A percentile compares a stretch with the other conserved stretches of the same genome.
Conservation (phyloP, 2,797 vertebrate species). For the Ceryle rudis region DNA sequence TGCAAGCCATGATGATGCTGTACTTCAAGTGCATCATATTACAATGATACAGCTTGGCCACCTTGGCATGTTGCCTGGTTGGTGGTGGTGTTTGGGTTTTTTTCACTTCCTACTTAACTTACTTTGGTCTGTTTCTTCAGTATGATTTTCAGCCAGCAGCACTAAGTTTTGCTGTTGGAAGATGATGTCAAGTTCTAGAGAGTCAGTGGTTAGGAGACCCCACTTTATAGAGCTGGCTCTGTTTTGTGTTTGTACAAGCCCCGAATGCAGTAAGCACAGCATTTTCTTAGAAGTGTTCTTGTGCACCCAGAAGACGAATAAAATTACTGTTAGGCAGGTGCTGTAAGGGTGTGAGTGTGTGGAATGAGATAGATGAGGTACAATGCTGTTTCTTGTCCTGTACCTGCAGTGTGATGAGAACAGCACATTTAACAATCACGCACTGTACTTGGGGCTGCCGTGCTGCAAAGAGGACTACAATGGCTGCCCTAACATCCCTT, state of each 20-base stretch:
- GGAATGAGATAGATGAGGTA: neutral
- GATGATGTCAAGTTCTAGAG: neutral
- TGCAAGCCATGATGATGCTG: neutral
- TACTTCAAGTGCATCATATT: neutral
- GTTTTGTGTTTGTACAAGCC: neutral
- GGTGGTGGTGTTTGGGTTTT: too few relatives aligned
- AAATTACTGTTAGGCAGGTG: neutral
- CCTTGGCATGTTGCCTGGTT: neutral
- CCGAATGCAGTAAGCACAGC: neutral
- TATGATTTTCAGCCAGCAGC: neutral
- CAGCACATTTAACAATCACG: conserved; percentile 97
- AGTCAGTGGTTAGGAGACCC: neutral
- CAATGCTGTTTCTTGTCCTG: neutral
- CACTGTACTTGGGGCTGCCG: conserved; percentile 94
- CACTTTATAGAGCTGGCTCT: neutral
- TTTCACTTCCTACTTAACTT: neutral
- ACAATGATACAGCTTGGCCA: neutral
- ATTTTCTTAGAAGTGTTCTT: neutral
- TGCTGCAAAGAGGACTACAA: conserved; percentile 99
- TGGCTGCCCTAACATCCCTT: conserved; percentile 94
- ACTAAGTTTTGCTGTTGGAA: neutral
- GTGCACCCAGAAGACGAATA: neutral
- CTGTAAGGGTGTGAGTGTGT: neutral
- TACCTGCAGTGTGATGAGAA: conserved; percentile 93
- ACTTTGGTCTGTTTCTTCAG: neutral